Base-by-base conservation (phyloP, 1,140 invertebrate genomes). In the Lepidostoma basale region DNA sequence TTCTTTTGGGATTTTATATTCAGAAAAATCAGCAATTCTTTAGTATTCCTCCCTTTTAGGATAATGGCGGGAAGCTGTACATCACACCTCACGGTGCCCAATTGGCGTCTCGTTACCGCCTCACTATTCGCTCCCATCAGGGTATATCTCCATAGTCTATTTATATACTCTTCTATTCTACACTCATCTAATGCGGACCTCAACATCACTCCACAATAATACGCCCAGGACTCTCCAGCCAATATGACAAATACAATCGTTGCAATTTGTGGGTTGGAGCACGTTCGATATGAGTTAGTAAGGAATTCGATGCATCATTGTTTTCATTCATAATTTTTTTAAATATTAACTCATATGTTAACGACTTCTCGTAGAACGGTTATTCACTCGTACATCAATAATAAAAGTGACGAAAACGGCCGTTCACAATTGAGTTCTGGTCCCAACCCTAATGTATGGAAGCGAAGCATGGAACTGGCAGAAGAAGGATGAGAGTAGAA, bases 61-160 rank as follows among this genome's bases (percentile, higher is more conserved):
- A 49, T 30, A 30, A 56, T 14, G 52, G 25, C 52, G 25, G 52
- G 52, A 56, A 56, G 28, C 52, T 33, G 52, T 56, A 20, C 52
- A 56, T 56, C 52, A 56, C 52, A 33, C 52, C 52, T 52, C 20
- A n/a, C 47, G 28, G 28, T 14, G n/a, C 20, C 16, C 52, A 56
- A 56, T 56, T 56, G 52, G 33, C 52, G 20, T 33, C 52, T 56
- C 52, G 52, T 56, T 56, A 56, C 52, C 16, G 52, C 52, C 14
- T 56, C 52, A n/a, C n/a, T n/a, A n/a, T n/a, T n/a, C n/a, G n/a
- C n/a, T n/a, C n/a, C n/a, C 45, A 20, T 16, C 14, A 22, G 4
- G 45, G 23, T 8, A 45, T 45, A 6, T 8, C 42, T 18, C 42
- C 5, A 5, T 16, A 5, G 18, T 16, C 10, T 9, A 5, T 14